phyloP scores from a whole-genome alignment of 2,888 invertebrate species.

The Patella ulyssiponensis region DNA sequence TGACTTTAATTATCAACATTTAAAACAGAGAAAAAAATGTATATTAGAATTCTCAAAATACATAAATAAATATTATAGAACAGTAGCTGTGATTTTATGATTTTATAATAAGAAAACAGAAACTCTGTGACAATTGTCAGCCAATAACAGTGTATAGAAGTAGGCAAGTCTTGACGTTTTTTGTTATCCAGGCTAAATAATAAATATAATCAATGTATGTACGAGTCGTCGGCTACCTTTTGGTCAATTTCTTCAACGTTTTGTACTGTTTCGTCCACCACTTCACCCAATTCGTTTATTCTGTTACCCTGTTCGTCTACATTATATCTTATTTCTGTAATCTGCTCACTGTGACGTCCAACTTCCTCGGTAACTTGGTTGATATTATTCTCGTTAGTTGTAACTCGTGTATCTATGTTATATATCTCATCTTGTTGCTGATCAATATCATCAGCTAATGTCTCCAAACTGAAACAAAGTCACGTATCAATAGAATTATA shows the following conservation, averaged over 20 bases:
- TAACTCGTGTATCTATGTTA: not conserved
- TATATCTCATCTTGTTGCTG: not conserved
- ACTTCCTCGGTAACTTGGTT: constrained; percentile 48
- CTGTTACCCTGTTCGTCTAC: constrained; percentile 36
- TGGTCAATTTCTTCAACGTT: constrained; percentile 18
- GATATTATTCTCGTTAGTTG: not conserved
- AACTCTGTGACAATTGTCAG: no score
- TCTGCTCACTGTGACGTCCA: constrained; percentile 37
- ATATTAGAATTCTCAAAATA: no score
- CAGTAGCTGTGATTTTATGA: not conserved
- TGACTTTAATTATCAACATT: not conserved
- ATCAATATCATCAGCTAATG: not conserved
- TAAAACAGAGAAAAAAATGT: not conserved
- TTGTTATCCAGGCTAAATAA: no score
- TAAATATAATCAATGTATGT: no score
- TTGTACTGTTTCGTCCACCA: constrained; percentile 59
- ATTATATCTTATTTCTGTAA: not conserved
- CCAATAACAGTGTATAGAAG: no score
- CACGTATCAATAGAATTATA: no score
- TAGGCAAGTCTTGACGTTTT: no score
- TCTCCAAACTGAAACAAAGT: not conserved
- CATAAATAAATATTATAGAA: not conserved
- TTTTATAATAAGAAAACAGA: no score
- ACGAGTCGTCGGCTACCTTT: constrained; percentile 47
- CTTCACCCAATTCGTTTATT: constrained; percentile 48